Conservation (phyloP, 2,888 invertebrate species). For the Lepidonotus clava region DNA sequence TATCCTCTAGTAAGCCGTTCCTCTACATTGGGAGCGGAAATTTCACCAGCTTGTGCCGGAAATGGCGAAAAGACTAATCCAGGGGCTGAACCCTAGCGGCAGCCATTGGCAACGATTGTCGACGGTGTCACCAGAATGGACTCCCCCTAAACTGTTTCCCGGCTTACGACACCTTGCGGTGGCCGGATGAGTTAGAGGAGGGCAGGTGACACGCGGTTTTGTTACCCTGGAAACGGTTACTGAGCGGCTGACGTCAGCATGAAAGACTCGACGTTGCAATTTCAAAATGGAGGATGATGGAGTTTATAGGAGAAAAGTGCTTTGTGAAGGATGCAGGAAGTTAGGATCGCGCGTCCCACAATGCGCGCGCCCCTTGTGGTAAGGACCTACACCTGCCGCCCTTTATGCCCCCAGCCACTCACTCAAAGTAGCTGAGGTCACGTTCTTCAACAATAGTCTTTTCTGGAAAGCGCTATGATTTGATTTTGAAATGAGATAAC, state of each 20-base stretch:
- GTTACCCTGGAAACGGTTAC: slow-evolving; percentile 34
- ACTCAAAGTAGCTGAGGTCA: slow-evolving; percentile 12
- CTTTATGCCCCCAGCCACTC: slow-evolving; percentile 1
- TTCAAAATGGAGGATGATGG: not conserved
- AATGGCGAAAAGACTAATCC: slow-evolving; percentile 27
- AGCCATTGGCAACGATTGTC: not conserved
- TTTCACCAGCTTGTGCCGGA: slow-evolving; percentile 6
- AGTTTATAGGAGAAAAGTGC: not conserved
- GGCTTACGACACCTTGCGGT: not conserved
- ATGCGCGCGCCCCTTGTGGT: not conserved
- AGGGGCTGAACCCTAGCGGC: slow-evolving; percentile 11
- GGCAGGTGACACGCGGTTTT: slow-evolving; percentile 30
- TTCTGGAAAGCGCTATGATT: too few species aligned
- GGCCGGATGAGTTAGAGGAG: slow-evolving; percentile 9
- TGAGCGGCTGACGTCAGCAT: slow-evolving; percentile 7
- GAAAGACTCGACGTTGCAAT: not conserved
- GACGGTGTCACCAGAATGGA: slow-evolving; percentile 2
- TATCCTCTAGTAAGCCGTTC: not conserved
- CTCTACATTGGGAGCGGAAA: slow-evolving; percentile 22
- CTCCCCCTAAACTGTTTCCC: not conserved
- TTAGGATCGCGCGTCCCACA: slow-evolving; percentile 21
- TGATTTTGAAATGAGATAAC: too few species aligned
- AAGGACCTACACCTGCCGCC: slow-evolving; percentile 4
- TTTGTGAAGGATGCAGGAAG: not conserved
- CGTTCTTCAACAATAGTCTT: not conserved